A percentile compares a stretch with the other conserved stretches of the same genome.
Evolutionary conservation across 2,888 invertebrate species (phyloP).

Genomic region (Amphimallon solstitiale): DNA sequence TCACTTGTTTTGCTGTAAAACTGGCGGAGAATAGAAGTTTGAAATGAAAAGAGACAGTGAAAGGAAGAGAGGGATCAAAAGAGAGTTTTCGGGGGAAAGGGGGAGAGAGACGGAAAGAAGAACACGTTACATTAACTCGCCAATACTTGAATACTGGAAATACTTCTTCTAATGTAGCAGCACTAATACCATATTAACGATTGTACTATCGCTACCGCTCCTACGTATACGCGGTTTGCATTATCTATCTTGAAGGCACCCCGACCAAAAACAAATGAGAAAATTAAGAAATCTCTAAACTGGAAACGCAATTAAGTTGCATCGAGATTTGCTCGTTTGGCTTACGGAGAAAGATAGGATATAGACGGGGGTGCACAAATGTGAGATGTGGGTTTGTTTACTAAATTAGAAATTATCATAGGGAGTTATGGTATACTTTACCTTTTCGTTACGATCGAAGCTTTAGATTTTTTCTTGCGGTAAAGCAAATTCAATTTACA

Average conservation of each 20-base stretch:
- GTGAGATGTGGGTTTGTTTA: constrained; percentile 27
- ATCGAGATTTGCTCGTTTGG: constrained; percentile 30
- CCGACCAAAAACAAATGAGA: constrained; percentile 31
- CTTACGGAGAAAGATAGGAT: constrained; percentile 20
- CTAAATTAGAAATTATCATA: constrained; percentile 34
- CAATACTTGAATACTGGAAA: constrained; percentile 44
- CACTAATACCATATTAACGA: constrained; percentile 47
- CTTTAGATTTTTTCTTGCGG: too few species aligned
- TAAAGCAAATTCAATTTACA: too few species aligned
- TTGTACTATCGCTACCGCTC: constrained; percentile 27
- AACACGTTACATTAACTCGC: constrained; percentile 50
- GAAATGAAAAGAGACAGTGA: not conserved
- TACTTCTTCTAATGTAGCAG: constrained; percentile 46
- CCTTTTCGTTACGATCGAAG: too few species aligned
- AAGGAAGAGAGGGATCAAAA: not conserved
- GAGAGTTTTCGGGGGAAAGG: not conserved
- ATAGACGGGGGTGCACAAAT: constrained; percentile 15
- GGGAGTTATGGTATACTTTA: not conserved
- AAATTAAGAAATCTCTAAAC: constrained; percentile 33
- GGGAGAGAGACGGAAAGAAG: constrained; percentile 38
- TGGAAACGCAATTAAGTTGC: constrained; percentile 35
- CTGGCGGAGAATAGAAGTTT: constrained; percentile 17
- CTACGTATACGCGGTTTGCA: constrained; percentile 32
- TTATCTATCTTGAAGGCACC: constrained; percentile 22
- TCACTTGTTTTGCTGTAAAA: constrained; percentile 45